Conservation (phyloP, 1,140 invertebrate species). For the Yoshiicerus persimilis region DNA sequence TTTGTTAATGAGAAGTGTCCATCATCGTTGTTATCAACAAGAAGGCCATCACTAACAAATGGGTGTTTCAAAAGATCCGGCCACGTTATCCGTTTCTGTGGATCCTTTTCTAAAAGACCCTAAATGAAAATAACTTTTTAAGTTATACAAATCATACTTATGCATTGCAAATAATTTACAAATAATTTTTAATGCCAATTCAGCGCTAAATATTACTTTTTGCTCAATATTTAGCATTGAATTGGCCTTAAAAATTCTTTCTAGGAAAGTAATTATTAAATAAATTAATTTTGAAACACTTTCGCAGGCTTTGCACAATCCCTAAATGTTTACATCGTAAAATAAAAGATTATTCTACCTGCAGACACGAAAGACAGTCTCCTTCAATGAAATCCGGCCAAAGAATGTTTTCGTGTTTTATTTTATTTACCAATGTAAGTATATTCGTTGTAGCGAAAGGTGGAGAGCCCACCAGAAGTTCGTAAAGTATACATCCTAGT, state of each 20-base stretch:
- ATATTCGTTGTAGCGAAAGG: slow-evolving; percentile 90
- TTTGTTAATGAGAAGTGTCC: slow-evolving; percentile 61
- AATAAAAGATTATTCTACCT: slow-evolving; percentile 58
- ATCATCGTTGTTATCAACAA: slow-evolving; percentile 63
- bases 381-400: slow-evolving; percentile 81
- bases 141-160: no score
- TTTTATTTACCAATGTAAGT: slow-evolving; percentile 73
- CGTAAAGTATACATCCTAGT: slow-evolving; percentile 90
- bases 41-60: slow-evolving; percentile 73
- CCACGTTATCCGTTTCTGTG: slow-evolving; percentile 78
- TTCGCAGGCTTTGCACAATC: no score
- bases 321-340: no score
- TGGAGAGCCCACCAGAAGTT: slow-evolving; percentile 81
- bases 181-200: no score
- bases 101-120: slow-evolving; percentile 87
- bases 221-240: no score
- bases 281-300: no score
- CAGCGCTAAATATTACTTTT: no score
- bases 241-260: no score
- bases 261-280: no score
- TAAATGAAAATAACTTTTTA: no score
- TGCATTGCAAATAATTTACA: no score
- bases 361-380: slow-evolving; percentile 79
- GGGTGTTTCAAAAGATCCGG: slow-evolving; percentile 80
- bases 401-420: slow-evolving; percentile 78